Evolutionary conservation across 2,888 invertebrate species (phyloP), one percentile per base, ranked within the genome.

Genomic region (Eupithecia subfuscata): DNA sequence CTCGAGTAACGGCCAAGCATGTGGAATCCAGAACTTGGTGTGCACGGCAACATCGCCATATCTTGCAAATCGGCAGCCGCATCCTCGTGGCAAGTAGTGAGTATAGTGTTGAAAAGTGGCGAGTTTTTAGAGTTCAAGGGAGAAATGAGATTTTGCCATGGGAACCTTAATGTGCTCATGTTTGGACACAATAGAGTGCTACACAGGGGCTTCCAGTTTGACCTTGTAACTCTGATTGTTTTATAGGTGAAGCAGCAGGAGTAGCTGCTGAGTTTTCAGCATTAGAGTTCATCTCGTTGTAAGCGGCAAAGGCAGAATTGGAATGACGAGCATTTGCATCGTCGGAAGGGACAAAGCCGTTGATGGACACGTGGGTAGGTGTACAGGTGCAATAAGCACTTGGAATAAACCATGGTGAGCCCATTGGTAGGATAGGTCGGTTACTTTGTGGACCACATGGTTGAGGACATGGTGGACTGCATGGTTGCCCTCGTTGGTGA

Each of bases 101-200:
- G 60, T 60, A 60, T 25, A 60, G 22, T 25, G 25, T 60, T 60
- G 5, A 60, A 1, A 25, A 60, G 22, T 14, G 60, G 60, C 12
- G 22, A 25, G 14, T 25, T 12, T 5, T 60, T 60, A 25, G 60
- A 25, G 12, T 60, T 22, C 22, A 60, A 14, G 60, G 60, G 60
- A 25, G 60, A 60, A 60, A 60, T 25, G 60, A 60, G 60, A 14
- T 60, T 60, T 60, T 60, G 60, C 60, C 60, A 60, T 25, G 60
- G 60, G 6, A 60, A 22, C 25, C 25, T 56, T 22, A 11, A 11
- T 56, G 12, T 12, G 25, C 25, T 25, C 14, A 11, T 60, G 3
- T 60, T 60, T 60, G 60, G 22, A 60, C 12, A 60, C 6, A 12
- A 12, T 14, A 25, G 25, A 60, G 60, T 5, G 60, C 60, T 60